These are phyloP conservation scores for Mastomys coucha DNA, from an alignment of 2,113 vertebrate genomes.

Conservation along the genomic window DNA sequence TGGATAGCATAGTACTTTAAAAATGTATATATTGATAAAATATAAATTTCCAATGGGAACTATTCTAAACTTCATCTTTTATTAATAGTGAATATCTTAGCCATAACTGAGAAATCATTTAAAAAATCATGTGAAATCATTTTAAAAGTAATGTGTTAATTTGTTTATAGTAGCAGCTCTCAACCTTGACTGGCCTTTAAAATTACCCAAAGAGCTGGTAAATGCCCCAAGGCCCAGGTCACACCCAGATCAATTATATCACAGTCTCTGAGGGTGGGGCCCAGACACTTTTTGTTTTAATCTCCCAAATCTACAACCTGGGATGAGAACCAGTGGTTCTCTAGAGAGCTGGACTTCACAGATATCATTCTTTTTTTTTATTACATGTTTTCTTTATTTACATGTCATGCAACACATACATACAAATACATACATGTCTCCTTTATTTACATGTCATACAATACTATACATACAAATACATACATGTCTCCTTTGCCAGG, in stretches of 20 bases:
- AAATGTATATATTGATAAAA: conserved; percentile 38
- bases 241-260: neutral
- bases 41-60: neutral
- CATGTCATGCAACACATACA: too few species aligned
- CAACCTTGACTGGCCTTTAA: conserved; percentile 3
- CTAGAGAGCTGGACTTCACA: conserved; percentile 13
- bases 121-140: conserved; percentile 3
- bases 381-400: too few species aligned
- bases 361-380: neutral
- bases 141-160: conserved; percentile 39
- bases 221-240: conserved; percentile 8
- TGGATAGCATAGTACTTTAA: neutral
- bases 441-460: too few species aligned
- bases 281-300: conserved; percentile 16
- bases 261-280: neutral
- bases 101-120: neutral
- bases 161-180: conserved; percentile 40
- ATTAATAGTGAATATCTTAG: conserved; percentile 21
- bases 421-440: too few species aligned
- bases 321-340: neutral
- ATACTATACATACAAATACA: too few species aligned
- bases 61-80: conserved; percentile 20
- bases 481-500: too few species aligned
- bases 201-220: conserved; percentile 29
- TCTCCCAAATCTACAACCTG: conserved; percentile 10